Base-by-base conservation (phyloP, 2,888 invertebrate genomes). In the Campoplex capitator region DNA sequence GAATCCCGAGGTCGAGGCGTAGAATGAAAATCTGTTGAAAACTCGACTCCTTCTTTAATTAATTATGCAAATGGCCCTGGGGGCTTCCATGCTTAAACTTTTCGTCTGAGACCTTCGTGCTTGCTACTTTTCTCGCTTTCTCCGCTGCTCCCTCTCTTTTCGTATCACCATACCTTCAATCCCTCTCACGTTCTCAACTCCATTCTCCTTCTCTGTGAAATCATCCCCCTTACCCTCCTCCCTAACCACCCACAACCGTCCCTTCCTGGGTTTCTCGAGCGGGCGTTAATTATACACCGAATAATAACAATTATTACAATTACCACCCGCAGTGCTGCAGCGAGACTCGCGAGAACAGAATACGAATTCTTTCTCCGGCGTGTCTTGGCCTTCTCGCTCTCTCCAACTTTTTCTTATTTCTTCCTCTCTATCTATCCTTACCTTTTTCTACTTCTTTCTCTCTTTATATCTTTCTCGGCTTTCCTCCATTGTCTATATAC, bases 291-390 rank as follows among this genome's bases (percentile, higher is more conserved):
- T 93, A 93, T 92, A 93, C 92, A 93, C 92, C 92, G 92, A 92
- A 93, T 92, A 93, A 93, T 93, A 93, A 93, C 93, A 93, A 93
- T 93, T 93, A 92, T 93, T 93, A 92, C 92, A 93, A 93, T 93
- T 93, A 93, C 92, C 90, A 91, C 88, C 90, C 88, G 86, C 89
- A 87, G 87, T 86, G 88, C 88, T 87, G 85, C 87, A 84, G 87
- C 88, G 83, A 86, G 87, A 84, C 89, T 88, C 88, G 88, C 88
- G 81, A 78, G 84, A 87, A 87, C 87, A 58, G 89, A 90, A 90
- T 89, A 89, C 87, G 86, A 86, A 89, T 88, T 89, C 82, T 88
- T 87, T 86, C 62, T 80, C 85, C 83, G 79, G 81, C 65, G 68
- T 76, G 54, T 79, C 23, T 68, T 8, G 45, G 32, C 58, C 58